Base-by-base conservation (phyloP, 1,140 invertebrate species). In the Atopsyche davidsoni region DNA sequence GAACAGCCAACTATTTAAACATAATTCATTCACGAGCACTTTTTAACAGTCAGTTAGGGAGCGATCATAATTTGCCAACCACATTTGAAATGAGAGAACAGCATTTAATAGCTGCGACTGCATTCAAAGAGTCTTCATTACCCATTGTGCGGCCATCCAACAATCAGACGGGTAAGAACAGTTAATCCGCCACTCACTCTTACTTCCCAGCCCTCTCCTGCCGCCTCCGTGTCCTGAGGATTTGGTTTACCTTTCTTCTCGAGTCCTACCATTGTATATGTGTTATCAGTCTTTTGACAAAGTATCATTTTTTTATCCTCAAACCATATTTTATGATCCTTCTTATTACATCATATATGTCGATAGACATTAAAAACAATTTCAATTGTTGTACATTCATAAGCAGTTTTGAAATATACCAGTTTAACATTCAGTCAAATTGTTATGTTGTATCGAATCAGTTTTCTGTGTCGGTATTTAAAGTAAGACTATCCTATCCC, bases 81-180 rank as follows among this genome's bases (percentile, higher is more conserved):
- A 46, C 35, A 34, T 51, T 53, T 53, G 54, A 62, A 44, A 56
- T 59, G 53, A 67, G 65, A 67, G 66, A 66, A 58, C 63, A 64
- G 46, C 55, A 44, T 53, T 55, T 62, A 46, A 60, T 59, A 51
- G 58, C 57, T 36, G 57, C 58, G 43, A 58, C 56, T 25, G 50
- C 59, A 43, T 47, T 59, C 56, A 60, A 59, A 47, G 58, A 60
- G 44, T 22, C 52, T 57, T 48, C 60, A 53, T 55, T 63, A 53
- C 50, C 55, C 51, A 58, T 62, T 55, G 49, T 62, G 57, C 60
- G 57, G 61, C 66, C 68, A 67, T 61, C 67, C 72, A 70, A 65
- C 73, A 72, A 73, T 75, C 72, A 72, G 72, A 75, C 75, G 75
- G 76, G 76, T 77, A 77, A 77, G 72, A 69, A 68, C 67, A 67